phyloP scores from a whole-genome alignment of 2,888 invertebrate genomes.

The Barypeithes pellucidus region DNA sequence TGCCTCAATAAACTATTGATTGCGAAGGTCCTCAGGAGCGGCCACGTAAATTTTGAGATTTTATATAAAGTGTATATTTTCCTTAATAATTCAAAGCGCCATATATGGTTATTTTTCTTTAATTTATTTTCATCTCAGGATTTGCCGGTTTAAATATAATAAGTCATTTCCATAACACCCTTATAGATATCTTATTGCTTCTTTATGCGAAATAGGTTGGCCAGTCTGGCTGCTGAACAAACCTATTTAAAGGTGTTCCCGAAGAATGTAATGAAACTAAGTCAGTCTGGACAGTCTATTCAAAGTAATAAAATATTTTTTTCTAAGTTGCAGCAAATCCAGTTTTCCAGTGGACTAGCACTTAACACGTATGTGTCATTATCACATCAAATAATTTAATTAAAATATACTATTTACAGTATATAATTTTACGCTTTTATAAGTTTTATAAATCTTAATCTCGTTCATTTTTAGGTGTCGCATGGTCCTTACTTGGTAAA shows the following conservation, averaged over 20 bases:
- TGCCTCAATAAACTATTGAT: too few species aligned
- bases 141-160: too few species aligned
- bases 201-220: constrained; percentile 55
- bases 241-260: constrained; percentile 1
- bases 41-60: too few species aligned
- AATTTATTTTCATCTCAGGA: too few species aligned
- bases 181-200: constrained; percentile 45
- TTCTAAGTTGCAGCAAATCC: background rate
- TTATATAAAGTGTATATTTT: too few species aligned
- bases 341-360: background rate
- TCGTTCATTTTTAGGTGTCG: constrained; percentile 67
- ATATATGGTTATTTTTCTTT: too few species aligned
- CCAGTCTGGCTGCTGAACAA: constrained; percentile 39
- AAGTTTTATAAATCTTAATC: background rate
- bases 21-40: too few species aligned
- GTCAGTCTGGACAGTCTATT: constrained; percentile 32
- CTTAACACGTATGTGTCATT: background rate
- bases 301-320: background rate
- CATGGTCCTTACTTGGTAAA: constrained; percentile 70
- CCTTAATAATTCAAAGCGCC: too few species aligned
- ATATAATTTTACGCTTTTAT: background rate
- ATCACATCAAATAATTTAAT: background rate
- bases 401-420: background rate
- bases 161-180: too few species aligned
- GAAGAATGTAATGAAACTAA: constrained; percentile 4